These are phyloP conservation scores for Clarias platycephalus DNA, from an alignment of 2,797 vertebrate genomes.

Conservation along the genomic window DNA sequence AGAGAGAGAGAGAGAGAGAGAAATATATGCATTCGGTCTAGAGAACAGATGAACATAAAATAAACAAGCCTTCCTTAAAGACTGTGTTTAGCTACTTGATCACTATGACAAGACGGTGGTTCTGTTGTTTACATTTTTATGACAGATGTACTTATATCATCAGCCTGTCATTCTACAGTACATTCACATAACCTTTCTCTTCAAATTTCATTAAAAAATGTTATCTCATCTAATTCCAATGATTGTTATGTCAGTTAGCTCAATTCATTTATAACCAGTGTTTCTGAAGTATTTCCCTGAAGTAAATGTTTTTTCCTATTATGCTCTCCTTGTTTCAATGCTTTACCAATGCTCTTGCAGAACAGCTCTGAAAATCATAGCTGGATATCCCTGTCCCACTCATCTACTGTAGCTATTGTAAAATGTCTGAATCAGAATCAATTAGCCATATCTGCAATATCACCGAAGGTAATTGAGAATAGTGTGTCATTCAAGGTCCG, in stretches of 20 bases:
- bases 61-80: not conserved
- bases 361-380: conserved; percentile 36
- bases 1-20: too few relatives aligned
- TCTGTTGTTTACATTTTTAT: not conserved
- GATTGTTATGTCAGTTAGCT: not conserved
- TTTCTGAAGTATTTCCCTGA: not conserved
- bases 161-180: not conserved
- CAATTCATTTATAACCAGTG: not conserved
- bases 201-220: not conserved
- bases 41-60: not conserved
- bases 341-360: conserved; percentile 21
- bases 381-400: conserved; percentile 35
- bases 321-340: conserved; percentile 3
- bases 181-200: not conserved
- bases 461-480: conserved; percentile 43
- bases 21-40: not conserved
- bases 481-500: conserved; percentile 36
- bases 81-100: not conserved
- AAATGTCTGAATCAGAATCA: conserved; percentile 50
- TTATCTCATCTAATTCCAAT: not conserved
- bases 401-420: conserved; percentile 43
- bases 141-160: not conserved
- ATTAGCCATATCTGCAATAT: conserved; percentile 50
- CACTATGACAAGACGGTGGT: not conserved
- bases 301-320: not conserved